Base-by-base conservation (phyloP, 2,113 vertebrate genomes). In the Callaeas wilsoni region DNA sequence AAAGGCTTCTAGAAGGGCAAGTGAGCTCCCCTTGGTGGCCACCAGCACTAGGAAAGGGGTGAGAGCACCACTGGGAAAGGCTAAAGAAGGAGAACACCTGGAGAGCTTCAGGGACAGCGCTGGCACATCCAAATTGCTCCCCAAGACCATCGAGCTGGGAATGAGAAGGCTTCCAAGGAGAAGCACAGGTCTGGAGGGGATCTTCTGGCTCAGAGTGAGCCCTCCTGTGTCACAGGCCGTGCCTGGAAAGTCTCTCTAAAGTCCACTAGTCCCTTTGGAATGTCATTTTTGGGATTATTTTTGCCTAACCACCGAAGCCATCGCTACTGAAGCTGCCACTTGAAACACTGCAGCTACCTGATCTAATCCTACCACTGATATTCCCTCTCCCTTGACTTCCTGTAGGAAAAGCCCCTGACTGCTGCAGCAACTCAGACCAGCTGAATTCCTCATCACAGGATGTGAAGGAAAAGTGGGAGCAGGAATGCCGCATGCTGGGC, bases 401-500 rank as follows among this genome's bases (percentile, higher is more conserved):
- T 53, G 56, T 2, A 77, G 78, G 68, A 84, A 55, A 80, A 89
- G 29, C 77, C 44, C 69, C 41, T 13, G 7, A 7, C 17, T 29
- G 30, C 60, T 47, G 27, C 6, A 39, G 12, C 7, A 20, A 42
- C 74, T 53, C 1, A 0, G 30, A 57, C 14, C 74, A 83, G 33
- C n/a, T 44, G 52, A 41, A 57, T 4, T 65, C 33, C 41, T 35
- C 44, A 37, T 5, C 13, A 5, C 33, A 44, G 64, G 30, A 69
- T 0, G 1, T 53, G 20, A 65, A 62, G 41, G 64, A 60, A 60
- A 69, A 27, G 50, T 8, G 15, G 9, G 39, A 87, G 49, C 21
- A 59, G 55, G 59, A 60, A 27, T 0, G 32, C 20, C 33, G 42
- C 10, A 3, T 0, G 0, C 53, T 22, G 64, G 50, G 39, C 75